A percentile compares a stretch with the other conserved stretches of the same genome.
Evolutionary conservation across 2,888 invertebrate species (phyloP).

Genomic region (Thyatira batis): DNA sequence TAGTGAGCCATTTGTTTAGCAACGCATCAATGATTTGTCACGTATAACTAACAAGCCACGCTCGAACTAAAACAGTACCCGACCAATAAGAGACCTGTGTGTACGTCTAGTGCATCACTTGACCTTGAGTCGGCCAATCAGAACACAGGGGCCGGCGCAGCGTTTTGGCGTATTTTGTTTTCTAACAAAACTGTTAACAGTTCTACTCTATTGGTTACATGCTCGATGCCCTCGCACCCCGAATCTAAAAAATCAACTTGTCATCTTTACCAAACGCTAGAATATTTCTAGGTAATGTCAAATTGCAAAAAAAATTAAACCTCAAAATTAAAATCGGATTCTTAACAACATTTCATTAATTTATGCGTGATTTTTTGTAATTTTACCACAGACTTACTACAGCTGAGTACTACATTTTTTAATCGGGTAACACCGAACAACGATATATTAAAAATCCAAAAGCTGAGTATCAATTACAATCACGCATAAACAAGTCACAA

Average conservation of each 20-base stretch:
- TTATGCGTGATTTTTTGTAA: conserved; percentile 3
- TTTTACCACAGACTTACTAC: conserved; percentile 6
- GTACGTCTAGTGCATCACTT: too few relatives aligned
- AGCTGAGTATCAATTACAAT: not conserved
- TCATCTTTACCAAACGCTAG: conserved; percentile 76
- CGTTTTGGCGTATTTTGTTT: too few relatives aligned
- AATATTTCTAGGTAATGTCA: conserved; percentile 78
- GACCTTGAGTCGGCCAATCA: too few relatives aligned
- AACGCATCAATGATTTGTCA: too few relatives aligned
- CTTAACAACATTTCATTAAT: conserved; percentile 22
- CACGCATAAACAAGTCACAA: conserved; percentile 4
- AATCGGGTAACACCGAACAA: too few relatives aligned
- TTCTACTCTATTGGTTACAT: not conserved
- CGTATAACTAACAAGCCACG: too few relatives aligned
- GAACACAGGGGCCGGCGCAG: too few relatives aligned
- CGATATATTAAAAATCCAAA: too few relatives aligned
- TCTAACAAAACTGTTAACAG: too few relatives aligned
- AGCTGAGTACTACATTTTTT: not conserved
- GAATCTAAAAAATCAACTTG: conserved; percentile 57
- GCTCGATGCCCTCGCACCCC: not conserved
- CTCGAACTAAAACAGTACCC: too few relatives aligned
- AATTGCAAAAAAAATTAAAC: conserved; percentile 53
- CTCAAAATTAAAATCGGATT: conserved; percentile 27
- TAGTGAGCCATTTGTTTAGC: too few relatives aligned
- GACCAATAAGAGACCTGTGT: too few relatives aligned